These are phyloP conservation scores for Serrognathus titanus DNA, from an alignment of 2,888 invertebrate species.

Conservation along the genomic window DNA sequence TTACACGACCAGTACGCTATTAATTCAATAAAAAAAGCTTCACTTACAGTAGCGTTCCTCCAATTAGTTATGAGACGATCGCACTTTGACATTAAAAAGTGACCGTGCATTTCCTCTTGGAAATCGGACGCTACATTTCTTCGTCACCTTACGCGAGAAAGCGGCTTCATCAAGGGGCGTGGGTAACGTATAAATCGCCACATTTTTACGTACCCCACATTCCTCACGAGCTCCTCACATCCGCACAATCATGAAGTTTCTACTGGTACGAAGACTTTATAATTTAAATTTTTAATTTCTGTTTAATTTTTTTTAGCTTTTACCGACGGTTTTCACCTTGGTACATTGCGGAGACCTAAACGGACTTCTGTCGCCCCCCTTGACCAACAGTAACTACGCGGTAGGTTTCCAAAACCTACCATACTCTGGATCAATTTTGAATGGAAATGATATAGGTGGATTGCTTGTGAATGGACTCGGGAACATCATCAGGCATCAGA, in stretches of 20 bases:
- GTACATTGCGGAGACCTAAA: constrained; percentile 5
- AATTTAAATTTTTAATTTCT: too few species aligned
- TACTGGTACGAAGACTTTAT: constrained; percentile 7
- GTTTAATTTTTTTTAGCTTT: constrained; percentile 4
- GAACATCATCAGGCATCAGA: constrained; percentile 28
- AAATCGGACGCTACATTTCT: not conserved
- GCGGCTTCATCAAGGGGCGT: constrained; percentile 3
- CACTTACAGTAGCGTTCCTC: not conserved
- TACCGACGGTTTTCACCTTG: constrained; percentile 1
- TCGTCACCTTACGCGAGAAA: constrained; percentile 6
- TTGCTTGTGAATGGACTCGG: not conserved
- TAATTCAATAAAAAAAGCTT: not conserved
- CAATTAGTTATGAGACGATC: not conserved
- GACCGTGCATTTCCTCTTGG: constrained; percentile 6
- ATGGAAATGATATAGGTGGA: constrained; percentile 7
- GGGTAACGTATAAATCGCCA: constrained; percentile 6
- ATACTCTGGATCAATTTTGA: not conserved
- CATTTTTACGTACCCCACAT: not conserved
- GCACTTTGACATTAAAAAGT: constrained; percentile 2
- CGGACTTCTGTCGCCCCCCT: constrained; percentile 10
- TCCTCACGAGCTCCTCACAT: not conserved
- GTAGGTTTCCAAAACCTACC: constrained; percentile 1
- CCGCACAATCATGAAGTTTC: constrained; percentile 6
- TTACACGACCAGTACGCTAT: too few species aligned
- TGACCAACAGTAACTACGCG: constrained; percentile 1